phyloP scores from a whole-genome alignment of 2,888 invertebrate genomes.

The Diploptera punctata region DNA sequence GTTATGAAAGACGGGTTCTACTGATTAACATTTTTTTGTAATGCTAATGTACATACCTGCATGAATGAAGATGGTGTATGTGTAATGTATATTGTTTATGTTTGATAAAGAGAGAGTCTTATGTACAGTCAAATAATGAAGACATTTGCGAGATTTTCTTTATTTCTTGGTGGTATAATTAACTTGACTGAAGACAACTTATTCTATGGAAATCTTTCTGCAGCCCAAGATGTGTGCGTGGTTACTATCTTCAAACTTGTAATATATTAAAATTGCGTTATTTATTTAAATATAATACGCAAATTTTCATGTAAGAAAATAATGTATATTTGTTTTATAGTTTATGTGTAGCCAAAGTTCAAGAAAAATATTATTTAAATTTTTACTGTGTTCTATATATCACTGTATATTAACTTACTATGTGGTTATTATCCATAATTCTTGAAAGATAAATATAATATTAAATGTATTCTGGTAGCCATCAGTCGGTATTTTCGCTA shows the following conservation, averaged over 20 bases:
- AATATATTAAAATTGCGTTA: neutral
- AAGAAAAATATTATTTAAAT: constrained; percentile 10
- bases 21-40: neutral
- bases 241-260: neutral
- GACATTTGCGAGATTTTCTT: too few species aligned
- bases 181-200: neutral
- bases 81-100: neutral
- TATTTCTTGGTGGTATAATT: neutral
- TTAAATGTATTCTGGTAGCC: neutral
- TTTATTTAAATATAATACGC: constrained; percentile 2
- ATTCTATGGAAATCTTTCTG: neutral
- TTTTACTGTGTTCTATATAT: constrained; percentile 5
- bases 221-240: constrained; percentile 3
- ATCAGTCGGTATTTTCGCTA: neutral
- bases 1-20: neutral
- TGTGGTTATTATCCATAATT: neutral
- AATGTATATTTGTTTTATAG: constrained; percentile 39
- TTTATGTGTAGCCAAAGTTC: constrained; percentile 37
- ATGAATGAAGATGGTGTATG: neutral
- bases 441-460: neutral
- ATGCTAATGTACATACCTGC: constrained; percentile 6
- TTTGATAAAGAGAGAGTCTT: neutral
- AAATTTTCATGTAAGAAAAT: constrained; percentile 35
- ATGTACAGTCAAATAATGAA: neutral
- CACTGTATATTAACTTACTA: too few species aligned